phyloP scores from a whole-genome alignment of 2,797 vertebrate genomes.

The Prunella strophiata region DNA sequence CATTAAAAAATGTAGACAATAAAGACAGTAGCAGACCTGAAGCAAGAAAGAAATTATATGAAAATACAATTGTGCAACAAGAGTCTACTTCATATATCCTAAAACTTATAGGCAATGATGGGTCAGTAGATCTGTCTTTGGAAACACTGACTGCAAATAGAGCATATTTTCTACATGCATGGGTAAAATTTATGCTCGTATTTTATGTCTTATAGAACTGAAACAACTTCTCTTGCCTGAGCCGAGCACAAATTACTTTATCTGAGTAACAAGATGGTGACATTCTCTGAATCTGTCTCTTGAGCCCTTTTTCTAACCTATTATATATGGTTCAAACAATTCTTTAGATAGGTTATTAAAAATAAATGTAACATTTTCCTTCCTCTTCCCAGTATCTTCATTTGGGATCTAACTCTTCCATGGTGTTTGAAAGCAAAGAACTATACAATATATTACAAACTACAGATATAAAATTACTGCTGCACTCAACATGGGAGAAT shows the following conservation, averaged over 20 bases:
- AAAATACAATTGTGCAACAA: neutral
- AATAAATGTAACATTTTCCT: slow-evolving; percentile 3
- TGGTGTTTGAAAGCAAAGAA: neutral
- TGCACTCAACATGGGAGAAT: neutral
- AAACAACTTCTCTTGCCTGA: neutral
- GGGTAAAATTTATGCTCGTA: neutral
- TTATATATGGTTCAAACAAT: neutral
- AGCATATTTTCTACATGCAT: neutral
- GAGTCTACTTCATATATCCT: neutral
- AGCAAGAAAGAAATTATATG: neutral
- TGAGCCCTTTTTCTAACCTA: neutral
- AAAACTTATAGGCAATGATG: neutral
- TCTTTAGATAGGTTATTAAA: slow-evolving; percentile 18
- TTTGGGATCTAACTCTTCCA: neutral
- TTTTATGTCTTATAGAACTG: neutral
- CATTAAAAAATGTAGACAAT: neutral
- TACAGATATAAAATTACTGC: neutral
- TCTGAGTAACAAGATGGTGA: neutral
- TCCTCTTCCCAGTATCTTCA: neutral
- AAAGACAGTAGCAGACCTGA: neutral
- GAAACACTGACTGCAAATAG: neutral
- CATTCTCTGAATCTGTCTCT: neutral
- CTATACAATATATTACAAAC: neutral
- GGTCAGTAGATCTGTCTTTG: neutral
- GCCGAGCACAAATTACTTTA: neutral